Evolutionary conservation across 2,797 vertebrate species (phyloP), one percentile per base, ranked within the genome.

Genomic region (Garrulus glandarius): DNA sequence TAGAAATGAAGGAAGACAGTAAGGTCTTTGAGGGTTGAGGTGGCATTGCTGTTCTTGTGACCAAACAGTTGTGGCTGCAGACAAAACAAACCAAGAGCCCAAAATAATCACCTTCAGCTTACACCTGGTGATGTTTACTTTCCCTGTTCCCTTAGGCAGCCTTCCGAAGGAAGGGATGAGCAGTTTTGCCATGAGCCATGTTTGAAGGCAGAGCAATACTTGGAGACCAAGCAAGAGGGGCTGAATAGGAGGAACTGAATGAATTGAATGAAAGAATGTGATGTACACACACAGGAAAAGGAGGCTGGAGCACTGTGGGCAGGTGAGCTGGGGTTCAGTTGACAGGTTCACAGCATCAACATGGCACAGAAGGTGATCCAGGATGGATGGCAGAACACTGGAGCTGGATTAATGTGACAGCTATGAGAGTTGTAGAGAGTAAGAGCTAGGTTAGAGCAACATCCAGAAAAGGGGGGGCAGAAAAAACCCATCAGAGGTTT

Each of bases 381-480:
- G 9, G 11, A 30, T 32, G 39, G n/a, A 72, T 5, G 0, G 6
- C 9, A 75, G 18, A 84, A 68, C 3, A 18, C 39, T n/a, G 8
- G 41, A 71, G 27, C 20, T 13, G 10, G 18, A 46, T 37, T 14
- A 60, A 49, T 1, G 13, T 29, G 11, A 78, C 90, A 81, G 34
- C 61, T 43, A 6, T 4, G 5, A 26, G 21, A 81, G 49, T 4
- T 55, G 22, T 11, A 30, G 53, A 52, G 11, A 37, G 8, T 5
- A 72, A 79, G 23, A 2, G 5, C 18, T 15, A 6, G 1, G 15
- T 56, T 46, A 81, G 19, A 75, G 8, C 8, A 47, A 27, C 27
- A 87, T 23, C 23, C 63, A 72, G 55, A 57, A 79, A n/a, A 43
- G n/a, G 0, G 0, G 5, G 2, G 2, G 1, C 0, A 0, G 1